Conservation (phyloP, 2,888 invertebrate species). For the Hedya salicella region DNA sequence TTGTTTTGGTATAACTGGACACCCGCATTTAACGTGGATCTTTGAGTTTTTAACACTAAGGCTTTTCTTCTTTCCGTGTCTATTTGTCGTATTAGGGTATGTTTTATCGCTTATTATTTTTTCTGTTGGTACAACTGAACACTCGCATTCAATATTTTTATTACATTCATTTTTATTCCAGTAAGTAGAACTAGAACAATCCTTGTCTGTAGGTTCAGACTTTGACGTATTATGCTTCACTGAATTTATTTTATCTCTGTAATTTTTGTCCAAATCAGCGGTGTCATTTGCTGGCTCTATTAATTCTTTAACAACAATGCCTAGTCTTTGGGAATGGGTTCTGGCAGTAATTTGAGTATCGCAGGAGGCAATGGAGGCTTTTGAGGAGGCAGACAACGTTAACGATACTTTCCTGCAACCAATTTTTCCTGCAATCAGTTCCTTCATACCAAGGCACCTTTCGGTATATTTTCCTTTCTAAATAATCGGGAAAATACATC, state of each 20-base stretch:
- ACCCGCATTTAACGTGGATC: slow-evolving; percentile 2
- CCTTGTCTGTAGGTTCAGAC: neutral
- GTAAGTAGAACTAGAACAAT: neutral
- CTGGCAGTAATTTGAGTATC: slow-evolving; percentile 38
- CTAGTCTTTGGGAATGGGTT: neutral
- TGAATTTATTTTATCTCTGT: neutral
- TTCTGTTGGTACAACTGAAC: neutral
- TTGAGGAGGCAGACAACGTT: slow-evolving; percentile 46
- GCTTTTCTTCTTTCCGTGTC: no score
- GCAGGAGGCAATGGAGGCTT: slow-evolving; percentile 45
- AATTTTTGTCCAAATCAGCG: neutral
- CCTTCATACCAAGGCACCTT: no score
- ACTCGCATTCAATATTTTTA: neutral
- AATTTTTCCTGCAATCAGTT: neutral
- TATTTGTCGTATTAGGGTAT: no score
- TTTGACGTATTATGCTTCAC: neutral
- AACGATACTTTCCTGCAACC: slow-evolving; percentile 43
- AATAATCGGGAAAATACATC: no score
- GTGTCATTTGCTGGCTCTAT: neutral
- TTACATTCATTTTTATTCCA: neutral
- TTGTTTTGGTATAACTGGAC: slow-evolving; percentile 3
- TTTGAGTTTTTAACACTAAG: no score
- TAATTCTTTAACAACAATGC: neutral
- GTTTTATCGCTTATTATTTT: neutral
- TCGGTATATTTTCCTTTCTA: no score